A percentile compares a stretch with the other conserved stretches of the same genome.
Evolutionary conservation across 2,113 vertebrate species (phyloP).

Genomic region (Macquaria ambigua): DNA sequence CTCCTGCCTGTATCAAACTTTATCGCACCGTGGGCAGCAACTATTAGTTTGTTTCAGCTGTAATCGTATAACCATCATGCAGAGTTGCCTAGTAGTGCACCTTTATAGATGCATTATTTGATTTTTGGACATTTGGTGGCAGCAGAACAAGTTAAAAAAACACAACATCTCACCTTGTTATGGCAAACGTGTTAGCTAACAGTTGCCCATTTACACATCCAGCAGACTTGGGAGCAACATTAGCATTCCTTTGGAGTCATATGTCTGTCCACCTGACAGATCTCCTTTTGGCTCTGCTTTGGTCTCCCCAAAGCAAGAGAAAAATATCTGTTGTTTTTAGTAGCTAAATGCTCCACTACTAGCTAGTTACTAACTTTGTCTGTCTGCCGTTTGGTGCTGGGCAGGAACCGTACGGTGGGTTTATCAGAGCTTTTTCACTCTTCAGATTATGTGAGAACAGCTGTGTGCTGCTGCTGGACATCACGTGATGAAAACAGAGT

Average conservation of each 20-base stretch:
- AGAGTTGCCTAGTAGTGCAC: background rate
- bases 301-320: background rate
- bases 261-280: background rate
- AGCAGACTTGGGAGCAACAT: background rate
- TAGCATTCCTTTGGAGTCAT: background rate
- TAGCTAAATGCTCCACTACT: background rate
- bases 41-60: background rate
- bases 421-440: background rate
- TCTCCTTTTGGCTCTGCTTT: background rate
- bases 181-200: background rate
- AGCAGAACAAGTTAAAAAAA: background rate
- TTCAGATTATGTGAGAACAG: background rate
- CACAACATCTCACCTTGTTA: background rate
- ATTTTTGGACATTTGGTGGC: background rate
- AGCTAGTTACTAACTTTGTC: background rate
- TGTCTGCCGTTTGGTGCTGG: background rate
- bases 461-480: background rate
- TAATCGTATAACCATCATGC: background rate
- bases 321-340: background rate
- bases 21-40: background rate
- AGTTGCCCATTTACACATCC: background rate
- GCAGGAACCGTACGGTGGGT: background rate
- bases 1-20: background rate
- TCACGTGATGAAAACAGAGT: background rate
- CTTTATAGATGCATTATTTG: background rate